phyloP scores from a whole-genome alignment of 2,888 invertebrate genomes.

The Mythimna albipuncta region DNA sequence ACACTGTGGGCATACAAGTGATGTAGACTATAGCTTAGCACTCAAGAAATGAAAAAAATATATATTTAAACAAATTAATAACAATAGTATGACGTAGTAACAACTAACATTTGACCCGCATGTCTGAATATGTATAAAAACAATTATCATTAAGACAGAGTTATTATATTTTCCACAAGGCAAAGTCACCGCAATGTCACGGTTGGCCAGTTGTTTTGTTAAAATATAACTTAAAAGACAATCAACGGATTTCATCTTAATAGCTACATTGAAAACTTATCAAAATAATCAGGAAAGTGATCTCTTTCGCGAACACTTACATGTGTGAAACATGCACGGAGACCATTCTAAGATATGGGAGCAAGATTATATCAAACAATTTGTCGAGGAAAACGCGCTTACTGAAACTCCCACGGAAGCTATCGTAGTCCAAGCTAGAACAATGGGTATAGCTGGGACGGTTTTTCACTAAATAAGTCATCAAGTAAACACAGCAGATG shows the following conservation, averaged over 20 bases:
- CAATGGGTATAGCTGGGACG: slow-evolving; percentile 34
- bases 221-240: slow-evolving; percentile 22
- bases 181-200: slow-evolving; percentile 66
- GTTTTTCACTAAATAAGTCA: slow-evolving; percentile 38
- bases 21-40: neutral
- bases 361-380: slow-evolving; percentile 58
- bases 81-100: slow-evolving; percentile 65
- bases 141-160: slow-evolving; percentile 60
- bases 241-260: slow-evolving; percentile 47
- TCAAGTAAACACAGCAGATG: slow-evolving; percentile 42
- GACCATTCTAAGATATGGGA: slow-evolving; percentile 50
- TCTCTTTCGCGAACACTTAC: slow-evolving; percentile 41
- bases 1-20: neutral
- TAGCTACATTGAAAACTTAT: slow-evolving; percentile 47
- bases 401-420: slow-evolving; percentile 61
- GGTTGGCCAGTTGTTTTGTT: slow-evolving; percentile 37
- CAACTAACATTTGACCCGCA: slow-evolving; percentile 77
- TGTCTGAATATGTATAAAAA: slow-evolving; percentile 67
- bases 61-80: slow-evolving; percentile 22
- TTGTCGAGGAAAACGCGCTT: slow-evolving; percentile 52
- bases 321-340: slow-evolving; percentile 50
- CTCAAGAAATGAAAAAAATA: slow-evolving; percentile 4
- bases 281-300: slow-evolving; percentile 58
- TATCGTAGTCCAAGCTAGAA: slow-evolving; percentile 34
- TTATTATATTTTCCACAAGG: slow-evolving; percentile 62